phyloP scores from a whole-genome alignment of 1,140 invertebrate species.

The Phenacoccus solenopsis region DNA sequence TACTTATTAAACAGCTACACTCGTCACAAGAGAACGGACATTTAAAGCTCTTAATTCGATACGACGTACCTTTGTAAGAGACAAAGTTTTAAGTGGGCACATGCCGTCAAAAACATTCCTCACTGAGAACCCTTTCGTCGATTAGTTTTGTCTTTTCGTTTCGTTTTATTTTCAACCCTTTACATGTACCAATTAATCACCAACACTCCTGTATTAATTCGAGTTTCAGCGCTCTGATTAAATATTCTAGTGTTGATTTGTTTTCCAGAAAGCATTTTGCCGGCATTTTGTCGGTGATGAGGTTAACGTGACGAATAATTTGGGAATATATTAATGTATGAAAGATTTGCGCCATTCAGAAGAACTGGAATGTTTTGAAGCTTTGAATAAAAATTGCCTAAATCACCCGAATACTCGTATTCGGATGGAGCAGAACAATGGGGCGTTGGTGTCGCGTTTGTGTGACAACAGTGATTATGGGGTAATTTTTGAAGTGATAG shows the following conservation, averaged over 20 bases:
- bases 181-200: conserved; percentile 16
- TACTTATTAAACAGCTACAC: no score
- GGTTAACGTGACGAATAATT: no score
- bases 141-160: conserved; percentile 13
- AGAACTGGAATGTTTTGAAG: no score
- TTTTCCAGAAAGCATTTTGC: not conserved
- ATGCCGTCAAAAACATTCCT: conserved; percentile 14
- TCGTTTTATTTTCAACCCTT: conserved; percentile 16
- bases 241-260: conserved; percentile 6
- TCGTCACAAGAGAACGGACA: not conserved
- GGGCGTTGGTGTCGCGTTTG: no score
- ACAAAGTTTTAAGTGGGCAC: conserved; percentile 11
- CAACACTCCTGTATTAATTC: conserved; percentile 11
- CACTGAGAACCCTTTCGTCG: not conserved
- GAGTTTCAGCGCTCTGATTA: not conserved
- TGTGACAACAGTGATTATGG: no score
- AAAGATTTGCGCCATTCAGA: no score
- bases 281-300: not conserved
- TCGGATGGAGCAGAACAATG: no score
- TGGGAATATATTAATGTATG: no score
- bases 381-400: no score
- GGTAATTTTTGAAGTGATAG: no score
- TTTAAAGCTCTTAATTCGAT: conserved; percentile 16
- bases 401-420: no score
- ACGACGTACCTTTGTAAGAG: conserved; percentile 11